These are phyloP conservation scores for Campoletis sonorensis DNA, from an alignment of 1,140 invertebrate genomes.

Conservation along the genomic window DNA sequence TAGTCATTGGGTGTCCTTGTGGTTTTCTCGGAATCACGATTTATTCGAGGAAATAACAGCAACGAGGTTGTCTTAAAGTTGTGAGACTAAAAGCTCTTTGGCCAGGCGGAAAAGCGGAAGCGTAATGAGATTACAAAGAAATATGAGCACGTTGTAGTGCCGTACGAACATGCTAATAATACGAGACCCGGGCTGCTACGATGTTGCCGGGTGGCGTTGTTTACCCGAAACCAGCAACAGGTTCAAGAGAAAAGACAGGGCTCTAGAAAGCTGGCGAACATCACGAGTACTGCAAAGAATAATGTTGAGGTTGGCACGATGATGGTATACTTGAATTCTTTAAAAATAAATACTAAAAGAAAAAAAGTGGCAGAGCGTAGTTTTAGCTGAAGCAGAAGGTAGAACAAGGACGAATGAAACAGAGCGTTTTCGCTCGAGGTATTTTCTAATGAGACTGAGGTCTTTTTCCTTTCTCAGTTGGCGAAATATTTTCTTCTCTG, in stretches of 20 bases:
- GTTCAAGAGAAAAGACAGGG: background rate
- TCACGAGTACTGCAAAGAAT: background rate
- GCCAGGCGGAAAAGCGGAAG: background rate
- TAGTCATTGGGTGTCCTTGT: background rate
- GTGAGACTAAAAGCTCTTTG: background rate
- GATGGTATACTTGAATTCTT: constrained; percentile 3
- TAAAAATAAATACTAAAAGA: background rate
- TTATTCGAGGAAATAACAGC: background rate
- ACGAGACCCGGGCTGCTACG: background rate
- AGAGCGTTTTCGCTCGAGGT: background rate
- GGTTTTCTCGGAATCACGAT: background rate
- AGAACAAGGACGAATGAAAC: background rate
- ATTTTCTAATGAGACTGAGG: background rate
- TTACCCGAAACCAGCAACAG: constrained; percentile 1
- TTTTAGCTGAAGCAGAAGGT: background rate
- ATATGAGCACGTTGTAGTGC: background rate
- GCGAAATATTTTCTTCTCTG: background rate
- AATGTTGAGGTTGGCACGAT: background rate
- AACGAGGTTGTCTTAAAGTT: background rate
- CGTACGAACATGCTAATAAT: background rate
- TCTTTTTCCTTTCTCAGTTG: background rate
- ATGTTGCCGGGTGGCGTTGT: background rate
- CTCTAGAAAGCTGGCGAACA: background rate
- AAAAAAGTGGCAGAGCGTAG: background rate
- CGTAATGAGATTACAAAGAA: background rate